Conservation (phyloP, 2,113 vertebrate species). For the Bujurquina vittata region DNA sequence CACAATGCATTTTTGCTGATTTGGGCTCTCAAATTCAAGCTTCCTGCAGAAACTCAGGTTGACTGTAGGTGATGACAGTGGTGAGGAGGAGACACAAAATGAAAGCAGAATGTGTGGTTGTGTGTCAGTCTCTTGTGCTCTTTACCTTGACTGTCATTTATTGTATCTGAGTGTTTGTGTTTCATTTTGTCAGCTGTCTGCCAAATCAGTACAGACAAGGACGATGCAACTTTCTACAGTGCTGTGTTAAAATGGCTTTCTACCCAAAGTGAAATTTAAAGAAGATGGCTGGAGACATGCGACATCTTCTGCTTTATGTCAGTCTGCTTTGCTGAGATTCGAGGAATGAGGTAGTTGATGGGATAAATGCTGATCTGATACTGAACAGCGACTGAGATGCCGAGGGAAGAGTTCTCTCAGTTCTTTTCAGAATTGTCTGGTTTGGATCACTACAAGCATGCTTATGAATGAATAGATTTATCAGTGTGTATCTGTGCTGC, state of each 20-base stretch:
- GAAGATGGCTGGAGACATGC: constrained; percentile 29
- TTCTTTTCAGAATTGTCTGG: constrained; percentile 43
- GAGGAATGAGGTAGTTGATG: constrained; percentile 33
- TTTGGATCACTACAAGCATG: constrained; percentile 41
- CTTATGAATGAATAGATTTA: constrained; percentile 19
- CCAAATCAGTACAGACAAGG: constrained; percentile 20
- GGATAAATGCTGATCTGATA: constrained; percentile 47
- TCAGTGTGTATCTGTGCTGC: background rate
- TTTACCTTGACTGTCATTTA: background rate
- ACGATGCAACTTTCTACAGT: background rate
- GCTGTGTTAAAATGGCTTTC: constrained; percentile 15
- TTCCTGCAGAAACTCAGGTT: background rate
- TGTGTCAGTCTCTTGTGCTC: background rate
- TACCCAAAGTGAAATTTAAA: constrained; percentile 1
- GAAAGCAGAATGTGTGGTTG: background rate
- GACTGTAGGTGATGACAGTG: background rate
- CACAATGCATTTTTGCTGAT: constrained; percentile 34
- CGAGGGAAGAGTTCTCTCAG: background rate
- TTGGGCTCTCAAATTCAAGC: constrained; percentile 30
- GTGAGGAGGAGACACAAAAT: background rate
- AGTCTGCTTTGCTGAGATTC: constrained; percentile 40
- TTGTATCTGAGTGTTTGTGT: background rate
- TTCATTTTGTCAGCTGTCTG: constrained; percentile 2
- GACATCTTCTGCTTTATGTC: constrained; percentile 59
- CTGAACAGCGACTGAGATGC: constrained; percentile 47